A percentile compares a stretch with the other conserved stretches of the same genome.
Evolutionary conservation across 1,140 invertebrate genomes (phyloP).

Genomic region (Bicyclus anynana): DNA sequence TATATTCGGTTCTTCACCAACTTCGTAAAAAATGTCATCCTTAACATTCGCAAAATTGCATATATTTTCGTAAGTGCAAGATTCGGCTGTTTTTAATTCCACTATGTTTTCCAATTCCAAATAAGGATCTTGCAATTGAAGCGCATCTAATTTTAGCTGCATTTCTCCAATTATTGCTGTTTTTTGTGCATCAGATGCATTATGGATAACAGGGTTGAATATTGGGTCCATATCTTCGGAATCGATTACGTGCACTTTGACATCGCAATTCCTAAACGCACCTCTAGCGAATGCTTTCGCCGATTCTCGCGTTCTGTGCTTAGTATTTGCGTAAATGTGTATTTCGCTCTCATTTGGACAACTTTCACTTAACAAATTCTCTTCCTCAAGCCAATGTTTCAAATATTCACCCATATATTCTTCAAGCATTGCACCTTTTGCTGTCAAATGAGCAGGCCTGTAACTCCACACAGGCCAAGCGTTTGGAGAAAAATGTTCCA

Average conservation of each 20-base stretch:
- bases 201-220: conserved; percentile 49
- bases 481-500: conserved; percentile 33
- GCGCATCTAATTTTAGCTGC: conserved; percentile 34
- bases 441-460: conserved; percentile 34
- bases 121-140: conserved; percentile 40
- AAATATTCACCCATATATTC: conserved; percentile 45
- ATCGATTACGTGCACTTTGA: conserved; percentile 36
- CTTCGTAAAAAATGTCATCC: conserved; percentile 37
- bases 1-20: conserved; percentile 47
- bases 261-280: conserved; percentile 48
- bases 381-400: conserved; percentile 33
- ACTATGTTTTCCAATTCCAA: conserved; percentile 43
- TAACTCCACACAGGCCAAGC: conserved; percentile 40
- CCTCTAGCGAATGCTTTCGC: conserved; percentile 47
- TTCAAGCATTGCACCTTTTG: conserved; percentile 46
- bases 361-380: conserved; percentile 31
- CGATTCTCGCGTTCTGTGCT: conserved; percentile 45
- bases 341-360: conserved; percentile 40
- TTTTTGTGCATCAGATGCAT: conserved; percentile 34
- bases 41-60: conserved; percentile 43
- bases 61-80: conserved; percentile 36
- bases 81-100: conserved; percentile 41
- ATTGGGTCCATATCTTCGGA: conserved; percentile 45
- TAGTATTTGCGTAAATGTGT: conserved; percentile 50
- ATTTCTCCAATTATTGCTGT: conserved; percentile 37